Evolutionary conservation across 2,113 vertebrate genomes (phyloP).

Genomic region (Eubucco bourcierii): DNA sequence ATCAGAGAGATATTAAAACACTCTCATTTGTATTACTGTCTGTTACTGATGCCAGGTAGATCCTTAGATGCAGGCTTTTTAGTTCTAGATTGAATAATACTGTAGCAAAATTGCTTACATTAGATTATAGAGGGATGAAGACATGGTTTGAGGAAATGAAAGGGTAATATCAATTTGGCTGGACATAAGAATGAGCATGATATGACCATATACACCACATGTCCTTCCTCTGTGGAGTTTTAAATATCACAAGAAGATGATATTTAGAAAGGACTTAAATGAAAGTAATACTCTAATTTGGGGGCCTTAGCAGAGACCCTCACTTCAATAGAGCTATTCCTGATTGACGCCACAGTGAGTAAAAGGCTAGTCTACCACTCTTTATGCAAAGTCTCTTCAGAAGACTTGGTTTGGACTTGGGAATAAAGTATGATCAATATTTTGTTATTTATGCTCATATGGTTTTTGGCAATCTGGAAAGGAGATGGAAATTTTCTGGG

Average conservation of each 20-base stretch:
- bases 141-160: not conserved
- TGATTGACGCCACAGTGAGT: not conserved
- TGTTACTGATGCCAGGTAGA: not conserved
- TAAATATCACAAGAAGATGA: not conserved
- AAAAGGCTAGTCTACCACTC: not conserved
- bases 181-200: not conserved
- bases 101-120: not conserved
- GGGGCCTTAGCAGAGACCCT: not conserved
- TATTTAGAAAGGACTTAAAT: not conserved
- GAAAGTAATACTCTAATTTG: not conserved
- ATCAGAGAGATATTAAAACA: not conserved
- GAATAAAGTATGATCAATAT: not conserved
- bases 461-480: not conserved
- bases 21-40: not conserved
- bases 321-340: not conserved
- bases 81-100: not conserved
- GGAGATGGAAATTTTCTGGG: not conserved
- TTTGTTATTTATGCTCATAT: not conserved
- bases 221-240: not conserved
- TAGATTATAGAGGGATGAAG: not conserved
- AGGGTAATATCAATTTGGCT: not conserved
- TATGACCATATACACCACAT: accelerated
- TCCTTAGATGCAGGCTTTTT: not conserved
- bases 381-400: not conserved
- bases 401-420: not conserved